Conservation (phyloP, 2,113 vertebrate genomes). For the Vulpes vulpes region DNA sequence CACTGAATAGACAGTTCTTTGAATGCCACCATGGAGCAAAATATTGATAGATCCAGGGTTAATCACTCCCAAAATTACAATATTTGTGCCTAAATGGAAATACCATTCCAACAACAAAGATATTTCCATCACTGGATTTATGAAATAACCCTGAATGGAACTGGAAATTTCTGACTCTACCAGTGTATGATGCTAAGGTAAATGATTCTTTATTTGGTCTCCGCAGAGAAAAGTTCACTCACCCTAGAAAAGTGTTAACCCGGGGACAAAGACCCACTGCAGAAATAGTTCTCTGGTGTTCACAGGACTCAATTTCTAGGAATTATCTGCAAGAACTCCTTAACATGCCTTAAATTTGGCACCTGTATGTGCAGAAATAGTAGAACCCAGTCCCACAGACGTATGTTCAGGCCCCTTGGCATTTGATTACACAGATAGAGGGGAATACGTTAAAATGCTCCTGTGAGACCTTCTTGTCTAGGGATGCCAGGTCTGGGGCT, state of each 20-base stretch:
- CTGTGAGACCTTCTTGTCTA: neutral
- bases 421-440: neutral
- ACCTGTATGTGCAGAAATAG: neutral
- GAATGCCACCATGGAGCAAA: neutral
- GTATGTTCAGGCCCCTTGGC: neutral
- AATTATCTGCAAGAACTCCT: neutral
- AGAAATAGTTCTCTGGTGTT: neutral
- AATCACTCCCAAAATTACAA: neutral
- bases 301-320: neutral
- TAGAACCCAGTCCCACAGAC: neutral
- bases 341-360: neutral
- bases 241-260: neutral
- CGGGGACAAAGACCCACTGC: neutral
- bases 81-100: neutral
- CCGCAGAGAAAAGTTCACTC: constrained; percentile 24
- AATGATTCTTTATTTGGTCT: neutral
- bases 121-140: neutral
- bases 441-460: neutral
- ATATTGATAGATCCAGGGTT: neutral
- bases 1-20: neutral
- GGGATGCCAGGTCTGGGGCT: neutral
- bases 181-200: neutral
- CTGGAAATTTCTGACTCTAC: neutral
- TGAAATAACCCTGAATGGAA: neutral
- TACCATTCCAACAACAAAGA: neutral